These are phyloP conservation scores for Sycophila texana DNA, from an alignment of 2,888 invertebrate genomes.

Conservation along the genomic window DNA sequence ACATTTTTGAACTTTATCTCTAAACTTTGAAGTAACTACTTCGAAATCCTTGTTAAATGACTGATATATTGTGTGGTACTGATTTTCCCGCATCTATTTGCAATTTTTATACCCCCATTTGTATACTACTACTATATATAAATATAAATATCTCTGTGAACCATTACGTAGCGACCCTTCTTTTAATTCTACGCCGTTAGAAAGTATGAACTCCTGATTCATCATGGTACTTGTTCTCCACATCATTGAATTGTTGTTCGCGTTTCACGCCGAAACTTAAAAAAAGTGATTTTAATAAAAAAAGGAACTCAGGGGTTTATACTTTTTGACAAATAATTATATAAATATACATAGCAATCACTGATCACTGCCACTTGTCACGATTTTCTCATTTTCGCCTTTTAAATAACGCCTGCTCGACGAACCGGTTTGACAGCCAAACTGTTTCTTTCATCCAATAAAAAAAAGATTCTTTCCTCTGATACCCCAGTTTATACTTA, in stretches of 20 bases:
- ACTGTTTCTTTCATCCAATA: constrained; percentile 20
- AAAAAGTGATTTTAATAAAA: not conserved
- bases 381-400: constrained; percentile 35
- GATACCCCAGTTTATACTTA: not conserved
- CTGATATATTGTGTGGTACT: constrained; percentile 65
- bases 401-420: constrained; percentile 43
- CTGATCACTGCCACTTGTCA: constrained; percentile 59
- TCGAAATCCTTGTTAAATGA: constrained; percentile 31
- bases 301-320: constrained; percentile 35
- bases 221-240: no score
- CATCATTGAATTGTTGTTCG: no score
- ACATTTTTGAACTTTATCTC: constrained; percentile 1
- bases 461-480: not conserved
- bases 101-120: constrained; percentile 39
- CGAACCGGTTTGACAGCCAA: constrained; percentile 25
- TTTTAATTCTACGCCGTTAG: constrained; percentile 43
- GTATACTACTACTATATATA: constrained; percentile 54
- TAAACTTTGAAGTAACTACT: constrained; percentile 50
- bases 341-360: constrained; percentile 54
- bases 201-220: constrained; percentile 50
- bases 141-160: constrained; percentile 69
- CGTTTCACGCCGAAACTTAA: not conserved
- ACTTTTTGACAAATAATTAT: constrained; percentile 47
- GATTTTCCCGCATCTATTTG: constrained; percentile 63
- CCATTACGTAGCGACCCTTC: constrained; percentile 74